These are phyloP conservation scores for Antigone vipio DNA, from an alignment of 2,113 vertebrate genomes.

Conservation along the genomic window DNA sequence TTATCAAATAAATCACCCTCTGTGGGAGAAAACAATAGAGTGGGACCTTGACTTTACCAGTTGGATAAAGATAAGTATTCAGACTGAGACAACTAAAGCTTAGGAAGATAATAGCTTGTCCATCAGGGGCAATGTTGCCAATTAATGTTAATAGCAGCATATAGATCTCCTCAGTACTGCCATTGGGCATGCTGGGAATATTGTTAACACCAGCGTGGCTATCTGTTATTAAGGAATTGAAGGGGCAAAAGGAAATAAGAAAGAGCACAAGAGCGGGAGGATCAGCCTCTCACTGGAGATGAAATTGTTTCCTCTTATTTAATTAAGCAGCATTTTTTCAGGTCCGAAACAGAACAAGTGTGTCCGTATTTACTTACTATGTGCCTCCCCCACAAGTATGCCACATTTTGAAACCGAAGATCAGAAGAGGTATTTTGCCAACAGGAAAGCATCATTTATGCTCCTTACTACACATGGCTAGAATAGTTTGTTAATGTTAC, in stretches of 20 bases:
- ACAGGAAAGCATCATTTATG: neutral
- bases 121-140: conserved; percentile 26
- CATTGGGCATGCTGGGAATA: neutral
- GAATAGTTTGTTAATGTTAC: neutral
- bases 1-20: conserved; percentile 69
- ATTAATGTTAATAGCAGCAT: conserved; percentile 62
- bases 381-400: accelerated
- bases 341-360: neutral
- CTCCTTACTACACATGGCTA: neutral
- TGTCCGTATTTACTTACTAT: neutral
- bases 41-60: conserved; percentile 10
- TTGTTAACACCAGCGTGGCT: neutral
- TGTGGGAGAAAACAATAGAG: conserved; percentile 52
- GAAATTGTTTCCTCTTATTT: neutral
- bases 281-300: neutral
- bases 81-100: conserved; percentile 41
- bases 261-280: neutral
- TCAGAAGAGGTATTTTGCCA: neutral
- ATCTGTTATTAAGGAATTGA: neutral
- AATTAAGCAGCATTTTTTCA: neutral
- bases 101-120: conserved; percentile 66
- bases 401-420: neutral
- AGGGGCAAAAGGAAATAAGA: neutral
- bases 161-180: conserved; percentile 41
- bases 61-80: conserved; percentile 68